Evolutionary conservation across 2,797 vertebrate species (phyloP), one percentile per base, ranked within the genome.

Genomic region (Malacoctenus gilli): DNA sequence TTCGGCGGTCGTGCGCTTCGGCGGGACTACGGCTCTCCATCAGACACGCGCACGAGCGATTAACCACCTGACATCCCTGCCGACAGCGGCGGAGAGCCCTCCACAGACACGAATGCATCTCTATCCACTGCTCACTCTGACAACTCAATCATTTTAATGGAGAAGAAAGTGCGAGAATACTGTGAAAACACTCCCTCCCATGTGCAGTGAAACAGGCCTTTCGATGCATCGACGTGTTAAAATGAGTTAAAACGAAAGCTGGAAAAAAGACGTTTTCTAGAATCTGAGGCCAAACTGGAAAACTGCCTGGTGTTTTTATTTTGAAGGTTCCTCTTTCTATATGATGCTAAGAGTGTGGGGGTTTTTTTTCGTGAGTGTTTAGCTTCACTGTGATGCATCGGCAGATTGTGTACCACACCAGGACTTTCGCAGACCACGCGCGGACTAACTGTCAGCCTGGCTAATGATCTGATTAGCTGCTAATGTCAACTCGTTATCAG

Each of bases 201-300:
- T 37, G 31, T 30, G 32, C 9, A 32, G 7, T 5, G 35, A 46
- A 36, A n/a, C 10, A 6, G 28, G 25, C 16, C 22, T 56, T 15
- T 54, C 11, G 54, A 44, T 6, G 22, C 38, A 30, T 12, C 46
- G 58, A 38, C 4, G 25, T 25, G 43, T 9, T 55, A 21, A 52
- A 41, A 39, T 6, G 25, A 5, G 9, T 28, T 28, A 28, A 9
- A 32, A 11, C n/a, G 0, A 61, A 48, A 44, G 28, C n/a, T n/a
- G n/a, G n/a, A n/a, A 36, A 48, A 87, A 87, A 87, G 83, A 82
- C n/a, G n/a, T n/a, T n/a, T n/a, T 84, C 76, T 77, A 68, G 25
- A 25, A 60, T 77, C 80, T 76, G 41, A 36, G 42, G 41, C 19
- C 63, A 78, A 73, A 68, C 71, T 34, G 49, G n/a, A n/a, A n/a